Percentiles rank a stretch among this genome's conserved stretches.
These are phyloP conservation scores for Amphiura filiformis DNA, from an alignment of 35 echinoderm and acorn worm genomes.

Conservation along the genomic window DNA sequence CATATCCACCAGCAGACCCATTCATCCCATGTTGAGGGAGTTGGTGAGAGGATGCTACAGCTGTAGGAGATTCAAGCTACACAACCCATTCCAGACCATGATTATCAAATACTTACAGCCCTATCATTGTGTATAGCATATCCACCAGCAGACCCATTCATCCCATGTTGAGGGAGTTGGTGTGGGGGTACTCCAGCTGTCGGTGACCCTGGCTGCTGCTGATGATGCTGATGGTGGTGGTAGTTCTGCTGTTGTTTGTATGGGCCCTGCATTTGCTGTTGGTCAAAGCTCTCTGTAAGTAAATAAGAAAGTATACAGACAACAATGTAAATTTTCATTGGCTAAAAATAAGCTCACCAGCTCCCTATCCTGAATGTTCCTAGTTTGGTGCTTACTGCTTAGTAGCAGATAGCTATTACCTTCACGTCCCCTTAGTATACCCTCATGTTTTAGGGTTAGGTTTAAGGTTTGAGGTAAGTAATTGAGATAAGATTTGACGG, in stretches of 20 bases:
- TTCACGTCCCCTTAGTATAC: too few species aligned
- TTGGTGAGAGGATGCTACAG: background rate
- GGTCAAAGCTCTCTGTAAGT: background rate
- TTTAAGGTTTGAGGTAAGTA: too few species aligned
- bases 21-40: background rate
- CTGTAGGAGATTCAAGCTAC: background rate
- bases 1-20: background rate
- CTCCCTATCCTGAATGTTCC: too few species aligned
- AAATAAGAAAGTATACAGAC: too few species aligned
- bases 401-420: too few species aligned
- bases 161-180: background rate
- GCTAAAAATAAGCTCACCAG: too few species aligned
- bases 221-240: background rate
- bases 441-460: too few species aligned
- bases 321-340: too few species aligned
- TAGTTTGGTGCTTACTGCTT: too few species aligned
- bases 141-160: background rate
- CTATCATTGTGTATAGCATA: background rate
- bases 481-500: too few species aligned
- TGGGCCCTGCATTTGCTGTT: background rate
- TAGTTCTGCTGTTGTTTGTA: background rate
- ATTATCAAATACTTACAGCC: background rate
- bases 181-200: background rate
- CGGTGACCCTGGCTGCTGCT: background rate
- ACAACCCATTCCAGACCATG: too few species aligned